Base-by-base conservation (phyloP, 2,888 invertebrate genomes). In the Tipula lateralis region DNA sequence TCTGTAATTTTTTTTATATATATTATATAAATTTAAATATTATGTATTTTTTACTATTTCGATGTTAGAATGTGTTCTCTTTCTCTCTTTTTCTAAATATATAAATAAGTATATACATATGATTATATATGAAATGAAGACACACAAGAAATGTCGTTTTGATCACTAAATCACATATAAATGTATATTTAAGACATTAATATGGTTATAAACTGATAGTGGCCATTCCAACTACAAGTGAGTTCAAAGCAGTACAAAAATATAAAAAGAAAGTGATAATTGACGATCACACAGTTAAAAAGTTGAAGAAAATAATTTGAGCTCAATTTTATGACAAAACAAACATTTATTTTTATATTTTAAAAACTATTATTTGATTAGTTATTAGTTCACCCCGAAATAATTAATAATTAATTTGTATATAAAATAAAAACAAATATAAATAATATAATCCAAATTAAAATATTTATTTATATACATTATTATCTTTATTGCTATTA, bases 391-490 rank as follows among this genome's bases (percentile, higher is more conserved):
- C 29, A 29, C 30, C 86, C 86, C 85, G 85, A 86, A 85, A 85
- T 86, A 85, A 84, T 86, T 86, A 85, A 84, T 84, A 85, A 86
- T 86, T n/a, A n/a, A n/a, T 85, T 86, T 86, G 85, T 86, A 85
- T 66, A 66, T 66, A 66, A 24, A n/a, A 9, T 66, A 66, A 66
- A 66, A 66, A 24, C 13, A 6, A 66, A 50, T 16, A 85, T 85
- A 85, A 85, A 84, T 34, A 80, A 50, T 16, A 85, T 85, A 85
- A 85, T 85, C 29, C 39, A 84, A 83, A 24, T 84, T 83, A 82
- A 84, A 84, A 83, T 84, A 83, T 86, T 84, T 86, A 83, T 84
- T 84, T 85, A 85, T n/a, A n/a, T 84, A 84, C 85, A 82, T 36
- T 84, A 66, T 66, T 66, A 24, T 7, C 39, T 13, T 39, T 39